A percentile compares a stretch with the other conserved stretches of the same genome.
Conservation (phyloP, 2,888 invertebrate genomes). For the Pyrrhia umbra region DNA sequence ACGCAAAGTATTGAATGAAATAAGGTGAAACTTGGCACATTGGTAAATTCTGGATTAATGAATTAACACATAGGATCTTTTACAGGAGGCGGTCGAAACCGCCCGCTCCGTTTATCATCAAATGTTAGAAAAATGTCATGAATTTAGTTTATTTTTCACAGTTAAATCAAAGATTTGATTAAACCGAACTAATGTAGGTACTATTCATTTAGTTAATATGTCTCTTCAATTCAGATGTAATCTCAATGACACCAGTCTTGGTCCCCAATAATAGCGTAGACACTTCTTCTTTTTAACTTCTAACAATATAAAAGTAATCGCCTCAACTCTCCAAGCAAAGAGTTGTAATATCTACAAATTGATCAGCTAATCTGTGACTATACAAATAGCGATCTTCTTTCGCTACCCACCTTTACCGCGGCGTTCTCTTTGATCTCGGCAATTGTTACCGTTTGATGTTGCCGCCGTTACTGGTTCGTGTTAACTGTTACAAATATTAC, state of each 20-base stretch:
- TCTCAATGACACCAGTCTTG: conserved; percentile 7
- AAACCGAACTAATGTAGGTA: background rate
- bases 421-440: conserved; percentile 77
- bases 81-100: too few species aligned
- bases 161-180: background rate
- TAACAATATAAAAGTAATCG: conserved; percentile 49
- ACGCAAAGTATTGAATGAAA: too few species aligned
- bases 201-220: too few species aligned
- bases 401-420: conserved; percentile 68
- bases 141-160: background rate
- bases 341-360: conserved; percentile 54
- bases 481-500: conserved; percentile 76
- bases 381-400: conserved; percentile 60
- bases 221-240: background rate
- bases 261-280: conserved; percentile 32
- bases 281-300: conserved; percentile 40
- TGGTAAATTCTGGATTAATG: too few species aligned
- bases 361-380: conserved; percentile 52
- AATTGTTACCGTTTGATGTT: conserved; percentile 64
- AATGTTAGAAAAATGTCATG: too few species aligned
- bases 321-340: conserved; percentile 33
- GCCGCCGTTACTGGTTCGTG: conserved; percentile 76
- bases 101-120: too few species aligned
- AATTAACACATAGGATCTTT: too few species aligned
- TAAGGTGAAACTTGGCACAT: too few species aligned